These are phyloP conservation scores for Alloplasta piceator DNA, from an alignment of 2,888 invertebrate species.

Conservation along the genomic window DNA sequence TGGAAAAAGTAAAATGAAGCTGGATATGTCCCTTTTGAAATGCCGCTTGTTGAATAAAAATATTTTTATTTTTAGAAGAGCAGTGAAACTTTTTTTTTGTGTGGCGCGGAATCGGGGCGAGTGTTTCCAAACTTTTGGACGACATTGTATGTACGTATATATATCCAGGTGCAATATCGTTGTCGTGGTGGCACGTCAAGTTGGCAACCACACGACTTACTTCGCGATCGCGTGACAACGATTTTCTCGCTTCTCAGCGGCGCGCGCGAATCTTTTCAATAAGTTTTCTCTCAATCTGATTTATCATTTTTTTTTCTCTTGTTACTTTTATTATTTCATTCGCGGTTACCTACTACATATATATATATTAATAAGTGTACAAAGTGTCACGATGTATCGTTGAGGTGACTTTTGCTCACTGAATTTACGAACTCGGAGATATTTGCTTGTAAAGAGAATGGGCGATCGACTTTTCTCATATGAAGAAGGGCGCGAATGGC, in stretches of 20 bases:
- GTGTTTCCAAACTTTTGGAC: too few species aligned
- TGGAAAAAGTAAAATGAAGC: too few species aligned
- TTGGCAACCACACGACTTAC: slow-evolving; percentile 58
- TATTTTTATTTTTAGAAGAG: too few species aligned
- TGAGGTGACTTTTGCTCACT: slow-evolving; percentile 16
- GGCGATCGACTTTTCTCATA: background rate
- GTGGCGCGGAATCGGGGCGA: too few species aligned
- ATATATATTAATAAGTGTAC: background rate
- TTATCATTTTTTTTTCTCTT: slow-evolving; percentile 1
- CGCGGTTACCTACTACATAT: slow-evolving; percentile 8
- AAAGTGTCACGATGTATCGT: slow-evolving; percentile 5
- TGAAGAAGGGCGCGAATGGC: too few species aligned
- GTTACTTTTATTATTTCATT: slow-evolving; percentile 4
- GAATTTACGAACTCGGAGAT: slow-evolving; percentile 43
- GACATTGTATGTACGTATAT: slow-evolving; percentile 38
- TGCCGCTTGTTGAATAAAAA: too few species aligned
- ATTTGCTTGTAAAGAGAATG: slow-evolving; percentile 16
- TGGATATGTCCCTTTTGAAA: too few species aligned
- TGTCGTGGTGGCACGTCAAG: slow-evolving; percentile 50
- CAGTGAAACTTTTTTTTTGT: too few species aligned
- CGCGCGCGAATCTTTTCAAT: slow-evolving; percentile 58
- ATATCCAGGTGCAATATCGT: slow-evolving; percentile 42
- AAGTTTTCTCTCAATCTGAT: slow-evolving; percentile 35
- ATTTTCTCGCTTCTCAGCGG: slow-evolving; percentile 58
- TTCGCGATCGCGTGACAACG: slow-evolving; percentile 64